These are phyloP conservation scores for Petrocephalus schoutedeni DNA, from an alignment of 2,797 vertebrate genomes.

Conservation along the genomic window DNA sequence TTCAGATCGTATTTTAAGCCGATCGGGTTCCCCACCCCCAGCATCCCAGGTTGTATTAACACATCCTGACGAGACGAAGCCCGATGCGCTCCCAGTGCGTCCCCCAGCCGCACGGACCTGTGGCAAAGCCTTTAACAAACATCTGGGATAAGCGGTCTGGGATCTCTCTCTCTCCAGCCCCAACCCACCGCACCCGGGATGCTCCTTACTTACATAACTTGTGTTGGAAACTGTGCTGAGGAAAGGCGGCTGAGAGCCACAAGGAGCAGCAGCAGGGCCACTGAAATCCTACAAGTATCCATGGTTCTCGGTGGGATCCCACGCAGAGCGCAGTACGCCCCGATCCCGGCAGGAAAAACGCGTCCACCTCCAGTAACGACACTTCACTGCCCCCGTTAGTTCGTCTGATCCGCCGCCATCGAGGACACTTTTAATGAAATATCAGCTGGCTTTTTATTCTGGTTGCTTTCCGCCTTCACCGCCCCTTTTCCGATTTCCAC, in stretches of 20 bases:
- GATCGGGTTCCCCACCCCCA: not conserved
- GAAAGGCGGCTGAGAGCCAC: conserved; percentile 59
- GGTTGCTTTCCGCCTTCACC: conserved; percentile 32
- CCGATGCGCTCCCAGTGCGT: not conserved
- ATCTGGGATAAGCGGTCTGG: conserved; percentile 12
- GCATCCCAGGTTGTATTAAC: not conserved
- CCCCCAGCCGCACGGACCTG: not conserved
- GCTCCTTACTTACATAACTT: conserved; percentile 79
- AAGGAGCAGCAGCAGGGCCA: conserved; percentile 72
- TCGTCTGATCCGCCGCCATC: conserved; percentile 78
- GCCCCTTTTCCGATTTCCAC: conserved; percentile 24
- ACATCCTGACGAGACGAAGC: not conserved
- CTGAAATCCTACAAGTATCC: conserved; percentile 78
- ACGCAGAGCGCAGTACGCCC: conserved; percentile 33
- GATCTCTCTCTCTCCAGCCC: not conserved
- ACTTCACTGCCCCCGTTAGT: conserved; percentile 59
- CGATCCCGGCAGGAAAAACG: conserved; percentile 14
- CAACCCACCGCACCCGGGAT: not conserved
- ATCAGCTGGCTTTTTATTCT: conserved; percentile 49
- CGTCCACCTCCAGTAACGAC: conserved; percentile 28
- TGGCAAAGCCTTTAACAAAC: conserved; percentile 1
- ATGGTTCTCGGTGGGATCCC: conserved; percentile 60
- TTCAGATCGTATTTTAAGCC: not conserved
- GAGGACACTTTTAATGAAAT: conserved; percentile 70
- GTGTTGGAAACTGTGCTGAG: conserved; percentile 81